These are phyloP conservation scores for Protonemura montana DNA, from an alignment of 2,888 invertebrate genomes.

Conservation along the genomic window DNA sequence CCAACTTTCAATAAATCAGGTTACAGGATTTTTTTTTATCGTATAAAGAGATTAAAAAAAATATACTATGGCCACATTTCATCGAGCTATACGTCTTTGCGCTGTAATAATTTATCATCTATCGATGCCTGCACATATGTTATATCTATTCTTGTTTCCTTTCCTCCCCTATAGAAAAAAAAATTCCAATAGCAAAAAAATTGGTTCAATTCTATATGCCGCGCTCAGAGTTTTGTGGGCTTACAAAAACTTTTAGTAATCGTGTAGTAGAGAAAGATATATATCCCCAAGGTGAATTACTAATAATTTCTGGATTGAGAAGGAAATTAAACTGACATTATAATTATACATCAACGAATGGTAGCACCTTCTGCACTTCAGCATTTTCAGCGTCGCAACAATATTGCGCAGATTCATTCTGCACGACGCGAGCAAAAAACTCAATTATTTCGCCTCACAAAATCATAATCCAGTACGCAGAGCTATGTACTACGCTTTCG, in stretches of 20 bases:
- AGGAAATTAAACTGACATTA: background rate
- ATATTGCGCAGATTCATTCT: background rate
- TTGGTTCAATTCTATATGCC: background rate
- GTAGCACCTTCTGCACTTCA: background rate
- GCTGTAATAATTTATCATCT: background rate
- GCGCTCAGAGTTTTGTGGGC: background rate
- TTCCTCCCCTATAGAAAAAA: background rate
- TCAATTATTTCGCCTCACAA: background rate
- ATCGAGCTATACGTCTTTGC: background rate
- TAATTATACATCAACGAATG: background rate
- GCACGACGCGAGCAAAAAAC: background rate
- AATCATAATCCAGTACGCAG: background rate
- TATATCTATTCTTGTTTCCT: background rate
- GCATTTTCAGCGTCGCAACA: background rate
- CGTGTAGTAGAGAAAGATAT: background rate
- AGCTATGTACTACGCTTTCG: background rate
- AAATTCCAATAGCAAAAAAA: background rate
- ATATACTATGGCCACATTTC: background rate
- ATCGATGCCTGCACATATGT: background rate
- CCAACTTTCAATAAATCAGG: slow-evolving; percentile 7
- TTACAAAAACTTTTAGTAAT: background rate
- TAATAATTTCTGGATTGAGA: background rate
- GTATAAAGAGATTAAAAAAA: background rate
- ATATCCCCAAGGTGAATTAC: background rate
- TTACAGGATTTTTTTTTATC: background rate